Evolutionary conservation across 2,888 invertebrate species (phyloP).

Genomic region (Agriotes lineatus): DNA sequence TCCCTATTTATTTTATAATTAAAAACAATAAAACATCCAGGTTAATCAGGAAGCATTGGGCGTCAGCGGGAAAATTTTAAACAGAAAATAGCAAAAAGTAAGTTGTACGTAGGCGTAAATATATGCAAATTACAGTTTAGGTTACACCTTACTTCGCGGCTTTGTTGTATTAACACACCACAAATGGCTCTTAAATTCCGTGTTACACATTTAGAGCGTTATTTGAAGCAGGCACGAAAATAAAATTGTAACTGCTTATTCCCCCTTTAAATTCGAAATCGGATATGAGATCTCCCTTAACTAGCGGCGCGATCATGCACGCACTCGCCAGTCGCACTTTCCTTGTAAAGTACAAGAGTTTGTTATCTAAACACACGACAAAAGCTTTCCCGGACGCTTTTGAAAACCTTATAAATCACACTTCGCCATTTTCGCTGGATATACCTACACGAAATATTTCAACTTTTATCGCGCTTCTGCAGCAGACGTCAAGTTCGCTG

Average conservation of each 20-base stretch:
- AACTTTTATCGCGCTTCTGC: constrained; percentile 44
- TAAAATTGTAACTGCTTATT: constrained; percentile 22
- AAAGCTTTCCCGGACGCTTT: constrained; percentile 31
- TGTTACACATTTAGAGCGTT: background rate
- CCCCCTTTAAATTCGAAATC: constrained; percentile 23
- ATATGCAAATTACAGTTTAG: no score
- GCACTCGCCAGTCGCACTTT: constrained; percentile 26
- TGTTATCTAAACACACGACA: constrained; percentile 37
- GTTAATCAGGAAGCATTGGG: no score
- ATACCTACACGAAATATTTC: constrained; percentile 43
- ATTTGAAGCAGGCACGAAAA: constrained; percentile 15
- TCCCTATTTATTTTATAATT: no score
- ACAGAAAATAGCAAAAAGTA: no score
- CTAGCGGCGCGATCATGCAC: constrained; percentile 12
- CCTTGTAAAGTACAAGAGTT: constrained; percentile 28
- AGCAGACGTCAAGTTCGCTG: constrained; percentile 41
- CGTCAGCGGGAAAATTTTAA: no score
- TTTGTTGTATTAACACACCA: background rate
- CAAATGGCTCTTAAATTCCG: background rate
- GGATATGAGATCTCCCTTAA: constrained; percentile 19
- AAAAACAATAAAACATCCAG: no score
- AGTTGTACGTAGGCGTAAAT: no score
- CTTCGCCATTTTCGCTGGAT: constrained; percentile 35
- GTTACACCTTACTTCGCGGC: no score
- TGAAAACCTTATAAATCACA: constrained; percentile 36